phyloP scores from a whole-genome alignment of 2,113 vertebrate genomes.

The Brienomyrus brachyistius region DNA sequence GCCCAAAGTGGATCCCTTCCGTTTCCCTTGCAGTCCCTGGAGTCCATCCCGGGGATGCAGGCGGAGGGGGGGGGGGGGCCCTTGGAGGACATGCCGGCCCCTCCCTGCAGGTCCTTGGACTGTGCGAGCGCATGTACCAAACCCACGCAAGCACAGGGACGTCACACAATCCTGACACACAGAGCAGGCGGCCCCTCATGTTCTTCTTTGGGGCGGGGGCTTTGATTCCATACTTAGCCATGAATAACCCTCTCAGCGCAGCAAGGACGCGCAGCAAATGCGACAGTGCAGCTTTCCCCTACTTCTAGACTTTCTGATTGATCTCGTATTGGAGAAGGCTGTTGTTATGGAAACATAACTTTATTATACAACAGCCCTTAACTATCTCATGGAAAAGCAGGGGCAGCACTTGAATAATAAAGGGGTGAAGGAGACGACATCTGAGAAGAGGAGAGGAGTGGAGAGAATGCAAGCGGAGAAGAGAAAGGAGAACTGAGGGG shows the following conservation, averaged over 20 bases:
- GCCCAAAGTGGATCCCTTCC: neutral
- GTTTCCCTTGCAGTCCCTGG: neutral
- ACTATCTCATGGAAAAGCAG: conserved; percentile 49
- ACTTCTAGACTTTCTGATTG: neutral
- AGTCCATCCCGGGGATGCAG: neutral
- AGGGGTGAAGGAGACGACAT: conserved; percentile 29
- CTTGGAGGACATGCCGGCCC: neutral
- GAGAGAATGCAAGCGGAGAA: neutral
- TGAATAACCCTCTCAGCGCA: neutral
- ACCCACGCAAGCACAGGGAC: neutral
- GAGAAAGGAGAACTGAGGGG: neutral
- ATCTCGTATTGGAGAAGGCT: conserved; percentile 38
- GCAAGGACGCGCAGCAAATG: neutral
- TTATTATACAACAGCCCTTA: conserved; percentile 52
- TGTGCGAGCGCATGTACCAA: neutral
- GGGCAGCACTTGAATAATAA: conserved; percentile 33
- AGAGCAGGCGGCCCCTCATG: neutral
- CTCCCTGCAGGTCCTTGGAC: neutral
- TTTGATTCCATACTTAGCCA: neutral
- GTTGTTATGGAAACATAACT: conserved; percentile 61
- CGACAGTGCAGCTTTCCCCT: conserved; percentile 15
- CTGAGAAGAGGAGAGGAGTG: neutral
- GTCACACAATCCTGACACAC: neutral
- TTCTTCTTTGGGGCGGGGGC: neutral
- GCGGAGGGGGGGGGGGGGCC: neutral